phyloP scores from a whole-genome alignment of 92 coral and sea anemone genomes.

The Isaurus tuberculatus region DNA sequence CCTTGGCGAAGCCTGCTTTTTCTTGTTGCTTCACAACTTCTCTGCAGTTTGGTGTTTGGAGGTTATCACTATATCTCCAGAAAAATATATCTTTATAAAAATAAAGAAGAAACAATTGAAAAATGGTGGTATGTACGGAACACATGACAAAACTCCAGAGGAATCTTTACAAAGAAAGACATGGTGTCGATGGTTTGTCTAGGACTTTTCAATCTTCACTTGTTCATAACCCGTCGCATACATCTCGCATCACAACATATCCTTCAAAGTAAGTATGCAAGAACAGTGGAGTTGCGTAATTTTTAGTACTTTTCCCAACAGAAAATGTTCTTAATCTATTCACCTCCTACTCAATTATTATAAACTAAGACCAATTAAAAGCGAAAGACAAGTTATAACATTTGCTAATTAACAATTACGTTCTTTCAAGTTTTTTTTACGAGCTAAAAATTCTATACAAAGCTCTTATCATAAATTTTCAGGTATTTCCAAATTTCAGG shows the following conservation, averaged over 20 bases:
- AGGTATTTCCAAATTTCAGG: too few relatives aligned
- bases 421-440: too few relatives aligned
- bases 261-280: constrained; percentile 76
- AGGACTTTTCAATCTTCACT: constrained; percentile 80
- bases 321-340: not conserved
- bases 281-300: not conserved
- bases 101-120: not conserved
- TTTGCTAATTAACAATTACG: too few relatives aligned
- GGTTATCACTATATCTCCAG: not conserved
- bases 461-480: too few relatives aligned
- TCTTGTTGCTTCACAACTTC: not conserved
- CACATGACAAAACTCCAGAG: constrained; percentile 78
- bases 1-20: constrained; percentile 64
- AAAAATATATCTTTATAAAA: not conserved
- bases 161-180: constrained; percentile 84
- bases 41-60: not conserved
- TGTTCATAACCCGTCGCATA: constrained; percentile 60
- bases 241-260: constrained; percentile 73
- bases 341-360: not conserved
- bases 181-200: constrained; percentile 71
- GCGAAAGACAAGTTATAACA: too few relatives aligned
- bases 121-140: constrained; percentile 60
- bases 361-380: too few relatives aligned
- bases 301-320: not conserved
- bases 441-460: too few relatives aligned